Evolutionary conservation across 2,113 vertebrate species (phyloP).

Genomic region (Xerus inauris): DNA sequence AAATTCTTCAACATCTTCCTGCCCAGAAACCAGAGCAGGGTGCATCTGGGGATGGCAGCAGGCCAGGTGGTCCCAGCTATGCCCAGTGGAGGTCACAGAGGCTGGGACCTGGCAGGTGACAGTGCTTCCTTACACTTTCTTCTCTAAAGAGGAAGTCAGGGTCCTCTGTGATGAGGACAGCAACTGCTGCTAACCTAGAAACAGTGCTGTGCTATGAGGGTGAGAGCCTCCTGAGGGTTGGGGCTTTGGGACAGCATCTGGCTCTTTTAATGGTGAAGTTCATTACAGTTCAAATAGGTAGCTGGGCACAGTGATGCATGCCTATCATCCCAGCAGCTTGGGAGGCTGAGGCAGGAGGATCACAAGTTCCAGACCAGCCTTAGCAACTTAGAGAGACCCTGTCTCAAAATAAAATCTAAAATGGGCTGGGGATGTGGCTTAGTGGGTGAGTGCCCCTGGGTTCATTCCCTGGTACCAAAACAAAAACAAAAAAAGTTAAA

Average conservation of each 20-base stretch:
- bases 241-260: rapidly evolving
- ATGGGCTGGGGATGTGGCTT: too few relatives aligned
- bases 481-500: neutral
- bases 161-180: neutral
- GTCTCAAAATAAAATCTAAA: too few relatives aligned
- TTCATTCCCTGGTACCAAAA: too few relatives aligned
- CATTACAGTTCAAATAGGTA: neutral
- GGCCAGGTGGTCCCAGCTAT: neutral
- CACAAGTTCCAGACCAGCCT: too few relatives aligned
- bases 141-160: neutral
- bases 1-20: neutral
- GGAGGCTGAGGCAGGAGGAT: too few relatives aligned
- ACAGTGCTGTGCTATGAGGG: too few relatives aligned
- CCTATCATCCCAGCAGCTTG: too few relatives aligned
- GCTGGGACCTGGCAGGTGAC: neutral
- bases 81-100: neutral
- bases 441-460: too few relatives aligned
- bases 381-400: too few relatives aligned
- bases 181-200: neutral
- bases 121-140: neutral
- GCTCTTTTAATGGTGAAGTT: neutral
- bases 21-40: neutral
- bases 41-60: neutral
- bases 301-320: too few relatives aligned
- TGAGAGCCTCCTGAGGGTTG: rapidly evolving